These are phyloP conservation scores for Brachionus rubens DNA, from an alignment of 1,140 invertebrate species.

Conservation along the genomic window DNA sequence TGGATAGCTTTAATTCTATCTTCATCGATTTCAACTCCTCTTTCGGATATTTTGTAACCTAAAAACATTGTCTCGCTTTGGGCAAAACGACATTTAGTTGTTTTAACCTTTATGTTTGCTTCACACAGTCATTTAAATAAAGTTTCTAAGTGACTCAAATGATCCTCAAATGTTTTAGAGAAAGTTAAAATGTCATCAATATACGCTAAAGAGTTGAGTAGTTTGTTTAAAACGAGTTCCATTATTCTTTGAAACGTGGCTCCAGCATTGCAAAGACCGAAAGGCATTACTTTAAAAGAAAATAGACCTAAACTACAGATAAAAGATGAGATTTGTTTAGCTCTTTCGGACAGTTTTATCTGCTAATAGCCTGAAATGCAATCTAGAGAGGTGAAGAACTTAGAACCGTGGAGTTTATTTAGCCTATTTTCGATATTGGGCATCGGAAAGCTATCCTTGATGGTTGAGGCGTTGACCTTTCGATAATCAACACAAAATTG, in stretches of 20 bases:
- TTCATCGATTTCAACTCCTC: too few relatives aligned
- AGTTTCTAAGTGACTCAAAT: conserved; percentile 54
- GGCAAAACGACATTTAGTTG: not conserved
- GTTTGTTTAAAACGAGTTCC: conserved; percentile 54
- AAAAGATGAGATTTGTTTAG: conserved; percentile 50
- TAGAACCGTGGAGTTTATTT: too few relatives aligned
- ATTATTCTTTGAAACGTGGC: conserved; percentile 61
- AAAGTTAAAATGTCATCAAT: conserved; percentile 63
- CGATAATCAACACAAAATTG: too few relatives aligned
- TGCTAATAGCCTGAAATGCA: conserved; percentile 59
- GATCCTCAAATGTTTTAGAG: conserved; percentile 54
- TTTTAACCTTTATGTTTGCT: conserved; percentile 7
- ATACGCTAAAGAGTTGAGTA: conserved; percentile 48
- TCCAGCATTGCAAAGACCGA: conserved; percentile 58
- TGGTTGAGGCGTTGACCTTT: too few relatives aligned
- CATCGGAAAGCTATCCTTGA: too few relatives aligned
- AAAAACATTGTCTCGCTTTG: too few relatives aligned
- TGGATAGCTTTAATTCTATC: too few relatives aligned
- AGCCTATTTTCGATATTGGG: too few relatives aligned
- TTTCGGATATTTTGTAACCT: too few relatives aligned
- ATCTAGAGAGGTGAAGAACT: too few relatives aligned
- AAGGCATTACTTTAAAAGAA: conserved; percentile 51
- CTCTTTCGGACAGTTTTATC: conserved; percentile 50
- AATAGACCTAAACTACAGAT: not conserved
- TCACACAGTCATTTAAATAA: conserved; percentile 55